Evolutionary conservation across 2,113 vertebrate genomes (phyloP).

Genomic region (Trinectes maculatus): DNA sequence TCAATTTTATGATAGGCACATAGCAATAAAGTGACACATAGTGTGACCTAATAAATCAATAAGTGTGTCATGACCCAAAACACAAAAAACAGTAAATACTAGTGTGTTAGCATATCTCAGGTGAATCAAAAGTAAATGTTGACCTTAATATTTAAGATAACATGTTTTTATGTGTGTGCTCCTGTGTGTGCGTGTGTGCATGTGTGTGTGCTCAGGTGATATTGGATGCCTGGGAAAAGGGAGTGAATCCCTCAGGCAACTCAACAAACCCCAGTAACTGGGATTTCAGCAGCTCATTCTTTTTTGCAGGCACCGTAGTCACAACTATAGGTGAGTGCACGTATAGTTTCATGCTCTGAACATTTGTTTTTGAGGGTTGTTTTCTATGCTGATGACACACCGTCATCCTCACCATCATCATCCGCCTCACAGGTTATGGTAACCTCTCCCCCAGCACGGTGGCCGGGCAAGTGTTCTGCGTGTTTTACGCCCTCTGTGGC

Average conservation of each 20-base stretch:
- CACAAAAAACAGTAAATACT: neutral
- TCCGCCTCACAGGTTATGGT: slow-evolving; percentile 84
- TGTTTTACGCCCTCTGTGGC: slow-evolving; percentile 91
- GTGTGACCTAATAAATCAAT: slow-evolving; percentile 18
- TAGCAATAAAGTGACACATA: slow-evolving; percentile 19
- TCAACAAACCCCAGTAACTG: slow-evolving; percentile 94
- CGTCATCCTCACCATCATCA: neutral
- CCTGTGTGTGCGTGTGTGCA: neutral
- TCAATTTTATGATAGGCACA: slow-evolving; percentile 22
- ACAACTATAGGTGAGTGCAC: slow-evolving; percentile 89
- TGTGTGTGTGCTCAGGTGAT: slow-evolving; percentile 82
- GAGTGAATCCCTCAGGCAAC: slow-evolving; percentile 92
- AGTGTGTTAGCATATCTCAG: neutral
- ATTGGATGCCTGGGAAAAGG: slow-evolving; percentile 90
- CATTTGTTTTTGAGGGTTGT: neutral
- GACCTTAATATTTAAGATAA: neutral
- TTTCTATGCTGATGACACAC: neutral
- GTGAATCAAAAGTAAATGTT: neutral
- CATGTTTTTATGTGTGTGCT: neutral
- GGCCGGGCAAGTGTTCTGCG: slow-evolving; percentile 90
- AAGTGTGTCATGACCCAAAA: neutral
- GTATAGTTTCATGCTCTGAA: neutral
- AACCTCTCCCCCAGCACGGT: slow-evolving; percentile 91
- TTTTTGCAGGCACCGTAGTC: slow-evolving; percentile 92
- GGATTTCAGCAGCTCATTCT: slow-evolving; percentile 95